A percentile compares a stretch with the other conserved stretches of the same genome.
These are phyloP conservation scores for Brachyopa scutellaris DNA, from an alignment of 2,888 invertebrate genomes.

Conservation along the genomic window DNA sequence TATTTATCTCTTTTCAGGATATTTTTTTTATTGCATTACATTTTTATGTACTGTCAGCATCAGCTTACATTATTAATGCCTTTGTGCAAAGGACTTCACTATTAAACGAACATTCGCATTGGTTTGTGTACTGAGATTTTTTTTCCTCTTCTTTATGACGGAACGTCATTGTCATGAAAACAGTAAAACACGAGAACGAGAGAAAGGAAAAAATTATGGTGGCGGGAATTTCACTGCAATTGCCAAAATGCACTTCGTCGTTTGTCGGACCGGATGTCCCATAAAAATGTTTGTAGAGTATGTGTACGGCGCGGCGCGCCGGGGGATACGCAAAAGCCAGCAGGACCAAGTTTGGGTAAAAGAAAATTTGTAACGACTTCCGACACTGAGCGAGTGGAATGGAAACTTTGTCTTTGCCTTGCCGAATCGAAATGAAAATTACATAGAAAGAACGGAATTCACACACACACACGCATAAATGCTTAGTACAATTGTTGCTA, in stretches of 20 bases:
- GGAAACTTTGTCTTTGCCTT: slow-evolving; percentile 40
- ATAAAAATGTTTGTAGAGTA: slow-evolving; percentile 41
- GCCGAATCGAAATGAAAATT: slow-evolving; percentile 23
- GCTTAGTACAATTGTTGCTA: slow-evolving; percentile 27
- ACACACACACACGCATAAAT: no score
- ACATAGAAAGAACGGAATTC: slow-evolving; percentile 1
- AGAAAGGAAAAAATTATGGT: slow-evolving; percentile 20
- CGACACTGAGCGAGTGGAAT: slow-evolving; percentile 27
- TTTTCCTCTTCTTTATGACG: background rate
- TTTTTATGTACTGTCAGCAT: slow-evolving; percentile 16
- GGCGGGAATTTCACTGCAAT: slow-evolving; percentile 6
- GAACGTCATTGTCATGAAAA: background rate
- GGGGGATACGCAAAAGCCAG: background rate
- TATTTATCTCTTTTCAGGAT: background rate
- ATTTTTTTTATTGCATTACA: slow-evolving; percentile 24
- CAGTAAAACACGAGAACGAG: background rate
- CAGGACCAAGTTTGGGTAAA: slow-evolving; percentile 14
- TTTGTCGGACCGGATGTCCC: slow-evolving; percentile 42
- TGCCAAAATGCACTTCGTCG: slow-evolving; percentile 53
- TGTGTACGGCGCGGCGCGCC: no score
- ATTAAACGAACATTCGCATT: slow-evolving; percentile 22
- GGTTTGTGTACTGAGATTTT: background rate
- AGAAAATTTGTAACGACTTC: slow-evolving; percentile 55
- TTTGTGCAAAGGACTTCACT: slow-evolving; percentile 1
- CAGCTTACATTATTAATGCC: slow-evolving; percentile 8